phyloP scores from a whole-genome alignment of 1,140 invertebrate genomes.

The Luehdorfia chinensis region DNA sequence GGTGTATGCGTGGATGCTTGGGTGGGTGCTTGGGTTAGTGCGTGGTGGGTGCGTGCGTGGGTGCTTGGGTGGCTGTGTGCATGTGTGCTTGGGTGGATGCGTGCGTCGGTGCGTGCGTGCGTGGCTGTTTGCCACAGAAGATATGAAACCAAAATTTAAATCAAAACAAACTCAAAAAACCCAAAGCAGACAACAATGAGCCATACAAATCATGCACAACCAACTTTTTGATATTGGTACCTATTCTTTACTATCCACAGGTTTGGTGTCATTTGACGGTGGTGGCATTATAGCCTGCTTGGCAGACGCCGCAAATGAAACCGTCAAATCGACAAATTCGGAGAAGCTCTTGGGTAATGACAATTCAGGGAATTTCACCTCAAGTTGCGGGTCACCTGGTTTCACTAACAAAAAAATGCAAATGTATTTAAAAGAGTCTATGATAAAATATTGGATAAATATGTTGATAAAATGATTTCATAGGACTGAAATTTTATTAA shows the following conservation, averaged over 20 bases:
- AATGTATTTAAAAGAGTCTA: no score
- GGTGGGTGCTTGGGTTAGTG: no score
- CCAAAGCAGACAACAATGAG: no score
- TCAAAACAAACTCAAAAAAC: conserved; percentile 7
- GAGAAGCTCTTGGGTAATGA: conserved; percentile 71
- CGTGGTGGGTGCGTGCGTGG: no score
- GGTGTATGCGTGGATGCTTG: no score
- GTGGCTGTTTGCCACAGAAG: no score
- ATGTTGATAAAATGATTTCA: no score
- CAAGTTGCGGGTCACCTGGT: conserved; percentile 72
- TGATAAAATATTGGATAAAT: no score
- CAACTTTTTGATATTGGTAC: conserved; percentile 36
- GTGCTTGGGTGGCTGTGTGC: no score
- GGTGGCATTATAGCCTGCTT: conserved; percentile 71
- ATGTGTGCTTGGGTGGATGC: no score
- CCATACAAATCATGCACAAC: conserved; percentile 20
- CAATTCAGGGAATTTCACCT: conserved; percentile 72
- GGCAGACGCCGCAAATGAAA: conserved; percentile 56
- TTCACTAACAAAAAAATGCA: conserved; percentile 55
- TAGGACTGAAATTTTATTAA: conserved; percentile 17
- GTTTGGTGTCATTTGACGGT: conserved; percentile 53
- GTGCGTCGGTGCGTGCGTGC: no score
- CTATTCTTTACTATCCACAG: conserved; percentile 58
- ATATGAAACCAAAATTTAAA: background rate
- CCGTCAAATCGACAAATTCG: conserved; percentile 59